Evolutionary conservation across 1,140 invertebrate species (phyloP), one percentile per base, ranked within the genome.

Genomic region (Penaeus vannamei): DNA sequence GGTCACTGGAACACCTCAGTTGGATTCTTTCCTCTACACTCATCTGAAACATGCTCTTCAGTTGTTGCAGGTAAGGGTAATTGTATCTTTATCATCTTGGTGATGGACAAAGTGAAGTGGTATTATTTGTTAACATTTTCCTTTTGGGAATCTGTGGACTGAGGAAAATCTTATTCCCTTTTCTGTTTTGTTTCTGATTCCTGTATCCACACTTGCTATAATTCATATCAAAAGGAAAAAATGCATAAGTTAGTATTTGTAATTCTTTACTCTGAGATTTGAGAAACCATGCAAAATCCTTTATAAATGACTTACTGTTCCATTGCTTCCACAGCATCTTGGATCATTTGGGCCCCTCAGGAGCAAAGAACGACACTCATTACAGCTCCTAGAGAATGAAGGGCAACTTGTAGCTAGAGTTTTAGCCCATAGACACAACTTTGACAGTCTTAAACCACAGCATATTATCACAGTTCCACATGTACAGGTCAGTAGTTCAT

Each of bases 321-420:
- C 17, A 23, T 22, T 29, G 20, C 29, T 60, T 46, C 92, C 92
- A 20, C 92, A 94, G 93, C 93, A 93, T 90, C 90, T 94, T n/a
- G 94, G 94, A 29, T 93, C 93, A n/a, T 94, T 93, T 92, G 94
- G 94, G n/a, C 94, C 94, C 12, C 90, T 94, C 88, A 94, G 93
- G 90, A 93, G 92, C 85, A 92, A 93, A 79, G 94, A 94, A 91
- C 92, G 92, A 42, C 93, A 93, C 88, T 92, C 94, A 26, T 88
- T 94, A 80, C 92, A 93, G 62, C 93, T 93, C 85, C 91, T 94
- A 29, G 92, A 93, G 91, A 92, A 92, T 64, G 94, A 94, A 87
- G 93, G 93, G 22, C 86, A 92, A 20, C 93, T 94, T 69, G 87
- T 94, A 19, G 93, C 93, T 76, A 92, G 91, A 32, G 90, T 94